Evolutionary conservation across 1,140 invertebrate genomes (phyloP), one percentile per base, ranked within the genome.

Genomic region (Drosophila subpulchrella): DNA sequence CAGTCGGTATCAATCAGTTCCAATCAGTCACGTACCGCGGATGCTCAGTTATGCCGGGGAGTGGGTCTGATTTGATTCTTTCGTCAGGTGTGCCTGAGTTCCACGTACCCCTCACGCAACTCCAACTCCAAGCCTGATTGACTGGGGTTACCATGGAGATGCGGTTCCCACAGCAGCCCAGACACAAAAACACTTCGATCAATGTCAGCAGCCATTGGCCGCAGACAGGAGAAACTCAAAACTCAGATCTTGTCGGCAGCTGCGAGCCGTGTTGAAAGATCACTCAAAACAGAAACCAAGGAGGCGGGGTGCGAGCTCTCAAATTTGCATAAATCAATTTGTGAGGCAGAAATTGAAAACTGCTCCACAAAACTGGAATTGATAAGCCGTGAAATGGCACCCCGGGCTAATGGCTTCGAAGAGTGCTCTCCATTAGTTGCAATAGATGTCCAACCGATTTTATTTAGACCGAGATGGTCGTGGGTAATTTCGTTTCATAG

Each of bases 271-370:
- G 82, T 70, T 62, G 78, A 75, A 57, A 82, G 82, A 79, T 86
- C 83, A 62, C 6, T 65, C 41, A 46, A 46, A 61, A 65, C 41
- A 60, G 27, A 30, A 46, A 42, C 15, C 20, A 17, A 57, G 48
- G 66, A 46, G 54, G 39, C 74, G 54, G 47, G 51, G 57, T 42
- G 53, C 44, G 38, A 34, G 38, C 67, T 48, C 57, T 62, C 24
- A 47, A 75, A 88, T 86, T 78, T 79, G 83, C 82, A 86, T 86
- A 88, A 88, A 85, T 85, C 81, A 86, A 85, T 81, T 88, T 88
- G 50, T 39, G 42, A 74, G 47, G 55, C 42, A 42, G 44, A 84
- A 88, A 88, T 78, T 78, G 78, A 75, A 75, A 75, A 68, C 66
- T 79, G 58, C 78, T 70, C 59, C 58, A 75, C 44, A 75, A 60